Percentiles rank a stretch among this genome's conserved stretches.
phyloP scores from a whole-genome alignment of 2,113 vertebrate species.

The Indicator indicator region DNA sequence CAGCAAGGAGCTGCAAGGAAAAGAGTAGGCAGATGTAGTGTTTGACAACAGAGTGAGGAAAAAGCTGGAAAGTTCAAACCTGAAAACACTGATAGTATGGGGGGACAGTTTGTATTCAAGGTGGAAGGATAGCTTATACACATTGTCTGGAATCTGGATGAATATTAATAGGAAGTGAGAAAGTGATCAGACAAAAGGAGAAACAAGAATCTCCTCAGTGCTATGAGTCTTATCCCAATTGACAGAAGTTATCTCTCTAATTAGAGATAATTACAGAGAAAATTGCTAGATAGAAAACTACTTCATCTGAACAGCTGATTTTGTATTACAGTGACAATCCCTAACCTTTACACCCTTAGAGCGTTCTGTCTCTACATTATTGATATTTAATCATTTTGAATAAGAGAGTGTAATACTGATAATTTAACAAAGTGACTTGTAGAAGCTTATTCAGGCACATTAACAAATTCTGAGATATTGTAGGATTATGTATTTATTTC shows the following conservation, averaged over 20 bases:
- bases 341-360: background rate
- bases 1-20: background rate
- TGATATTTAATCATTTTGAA: slow-evolving; percentile 4
- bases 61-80: background rate
- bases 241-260: background rate
- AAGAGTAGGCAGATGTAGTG: background rate
- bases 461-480: background rate
- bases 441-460: background rate
- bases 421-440: background rate
- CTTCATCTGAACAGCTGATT: background rate
- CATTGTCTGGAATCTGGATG: background rate
- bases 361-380: background rate
- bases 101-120: background rate
- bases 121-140: background rate
- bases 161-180: background rate
- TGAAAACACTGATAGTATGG: background rate
- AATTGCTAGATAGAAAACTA: background rate
- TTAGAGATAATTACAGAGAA: background rate
- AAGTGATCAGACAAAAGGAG: background rate
- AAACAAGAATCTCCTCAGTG: background rate
- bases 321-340: background rate
- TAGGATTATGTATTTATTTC: background rate
- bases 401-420: background rate
- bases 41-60: background rate
- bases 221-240: background rate